These are phyloP conservation scores for Patella ulyssiponensis DNA, from an alignment of 2,888 invertebrate genomes.

Conservation along the genomic window DNA sequence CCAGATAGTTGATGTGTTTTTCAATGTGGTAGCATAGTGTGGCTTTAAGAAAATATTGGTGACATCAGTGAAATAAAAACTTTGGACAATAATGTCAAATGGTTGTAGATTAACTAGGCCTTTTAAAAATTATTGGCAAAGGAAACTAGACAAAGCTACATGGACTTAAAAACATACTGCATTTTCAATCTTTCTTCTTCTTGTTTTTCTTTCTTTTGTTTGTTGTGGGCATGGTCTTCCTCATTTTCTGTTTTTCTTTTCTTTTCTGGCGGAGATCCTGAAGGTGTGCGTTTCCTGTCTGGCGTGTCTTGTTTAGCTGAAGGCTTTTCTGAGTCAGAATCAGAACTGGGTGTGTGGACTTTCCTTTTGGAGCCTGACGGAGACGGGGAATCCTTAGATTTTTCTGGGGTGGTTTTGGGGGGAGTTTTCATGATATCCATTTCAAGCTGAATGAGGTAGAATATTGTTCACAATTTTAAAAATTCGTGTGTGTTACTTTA, in stretches of 20 bases:
- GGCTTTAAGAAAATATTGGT: too few relatives aligned
- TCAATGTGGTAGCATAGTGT: too few relatives aligned
- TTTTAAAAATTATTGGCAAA: too few relatives aligned
- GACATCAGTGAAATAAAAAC: too few relatives aligned
- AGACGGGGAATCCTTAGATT: conserved; percentile 35
- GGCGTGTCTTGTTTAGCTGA: conserved; percentile 14
- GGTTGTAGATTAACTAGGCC: too few relatives aligned
- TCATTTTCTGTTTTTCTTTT: conserved; percentile 57
- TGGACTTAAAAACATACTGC: conserved; percentile 81
- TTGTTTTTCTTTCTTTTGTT: conserved; percentile 78
- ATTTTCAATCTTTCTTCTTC: conserved; percentile 96
- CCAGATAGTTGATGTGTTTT: too few relatives aligned
- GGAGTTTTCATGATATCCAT: conserved; percentile 3
- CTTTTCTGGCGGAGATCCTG: conserved; percentile 42
- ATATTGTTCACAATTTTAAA: too few relatives aligned
- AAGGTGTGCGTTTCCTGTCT: conserved; percentile 21
- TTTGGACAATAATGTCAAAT: too few relatives aligned
- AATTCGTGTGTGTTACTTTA: too few relatives aligned
- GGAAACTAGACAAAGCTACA: not conserved
- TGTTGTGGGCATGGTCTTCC: conserved; percentile 45
- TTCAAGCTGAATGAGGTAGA: not conserved
- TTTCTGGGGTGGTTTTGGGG: conserved; percentile 37
- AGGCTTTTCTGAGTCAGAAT: conserved; percentile 11
- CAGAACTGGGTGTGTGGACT: conserved; percentile 5
- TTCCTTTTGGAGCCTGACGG: conserved; percentile 32